phyloP scores from a whole-genome alignment of 2,797 vertebrate genomes.

The Tragopan temminckii region DNA sequence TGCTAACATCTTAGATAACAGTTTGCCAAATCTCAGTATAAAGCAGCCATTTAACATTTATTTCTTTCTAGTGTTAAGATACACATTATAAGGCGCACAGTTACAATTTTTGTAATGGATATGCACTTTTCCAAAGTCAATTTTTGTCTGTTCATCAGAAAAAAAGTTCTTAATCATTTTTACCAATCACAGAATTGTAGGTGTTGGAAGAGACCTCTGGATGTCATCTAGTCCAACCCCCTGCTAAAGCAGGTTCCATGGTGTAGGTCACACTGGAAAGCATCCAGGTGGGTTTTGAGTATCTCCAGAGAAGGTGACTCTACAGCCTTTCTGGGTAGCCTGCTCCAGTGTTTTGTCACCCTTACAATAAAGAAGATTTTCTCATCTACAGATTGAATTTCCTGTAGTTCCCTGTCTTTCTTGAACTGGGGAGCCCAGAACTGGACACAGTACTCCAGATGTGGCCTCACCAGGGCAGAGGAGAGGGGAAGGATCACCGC shows the following conservation, averaged over 20 bases:
- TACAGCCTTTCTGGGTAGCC: neutral
- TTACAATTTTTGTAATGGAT: neutral
- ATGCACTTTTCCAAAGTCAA: neutral
- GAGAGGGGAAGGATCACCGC: neutral
- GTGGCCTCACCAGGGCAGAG: neutral
- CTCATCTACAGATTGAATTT: neutral
- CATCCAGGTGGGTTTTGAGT: neutral
- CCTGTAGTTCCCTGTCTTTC: neutral
- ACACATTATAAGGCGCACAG: neutral
- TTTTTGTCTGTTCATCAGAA: neutral
- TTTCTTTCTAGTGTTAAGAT: neutral
- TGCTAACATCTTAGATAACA: neutral
- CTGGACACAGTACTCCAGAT: neutral
- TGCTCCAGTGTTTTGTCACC: neutral
- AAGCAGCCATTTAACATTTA: neutral
- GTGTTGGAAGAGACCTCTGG: neutral
- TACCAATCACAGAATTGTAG: neutral
- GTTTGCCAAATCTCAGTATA: neutral
- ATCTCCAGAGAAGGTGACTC: neutral
- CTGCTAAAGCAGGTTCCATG: neutral
- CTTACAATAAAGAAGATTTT: neutral
- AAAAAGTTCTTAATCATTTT: neutral
- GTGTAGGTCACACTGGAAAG: neutral
- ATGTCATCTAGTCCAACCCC: neutral
- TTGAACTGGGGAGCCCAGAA: neutral